Conservation (phyloP, 2,888 invertebrate species). For the Nomada fucata region DNA sequence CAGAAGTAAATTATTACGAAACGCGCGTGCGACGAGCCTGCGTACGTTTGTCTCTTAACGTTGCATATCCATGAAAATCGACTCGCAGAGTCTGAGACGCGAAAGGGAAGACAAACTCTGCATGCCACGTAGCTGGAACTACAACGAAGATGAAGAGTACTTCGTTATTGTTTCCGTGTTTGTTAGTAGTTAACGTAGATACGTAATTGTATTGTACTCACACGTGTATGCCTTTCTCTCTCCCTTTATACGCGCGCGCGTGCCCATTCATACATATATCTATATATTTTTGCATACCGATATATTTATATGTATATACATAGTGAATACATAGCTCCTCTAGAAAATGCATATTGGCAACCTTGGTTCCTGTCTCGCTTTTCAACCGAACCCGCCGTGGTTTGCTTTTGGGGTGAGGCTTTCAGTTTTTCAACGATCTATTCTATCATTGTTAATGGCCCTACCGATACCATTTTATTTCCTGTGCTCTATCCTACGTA, state of each 20-base stretch:
- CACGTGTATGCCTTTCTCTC: constrained; percentile 30
- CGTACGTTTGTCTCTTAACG: not conserved
- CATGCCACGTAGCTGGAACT: constrained; percentile 58
- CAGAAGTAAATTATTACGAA: not conserved
- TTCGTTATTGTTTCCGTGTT: constrained; percentile 39
- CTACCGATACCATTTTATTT: constrained; percentile 12
- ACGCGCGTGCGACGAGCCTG: not conserved
- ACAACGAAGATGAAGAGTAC: constrained; percentile 2
- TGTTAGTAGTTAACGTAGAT: constrained; percentile 54
- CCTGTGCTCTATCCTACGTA: constrained; percentile 24
- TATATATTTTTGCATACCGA: constrained; percentile 10
- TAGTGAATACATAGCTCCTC: constrained; percentile 52
- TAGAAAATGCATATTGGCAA: constrained; percentile 79
- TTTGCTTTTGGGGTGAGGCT: constrained; percentile 73
- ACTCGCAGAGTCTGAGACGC: not conserved
- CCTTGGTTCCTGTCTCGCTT: constrained; percentile 83
- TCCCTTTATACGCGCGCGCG: constrained; percentile 19
- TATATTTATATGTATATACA: constrained; percentile 13
- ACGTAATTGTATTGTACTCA: constrained; percentile 45
- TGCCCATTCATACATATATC: constrained; percentile 13
- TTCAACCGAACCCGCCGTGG: constrained; percentile 78
- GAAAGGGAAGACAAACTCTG: constrained; percentile 24
- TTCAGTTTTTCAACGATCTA: constrained; percentile 31
- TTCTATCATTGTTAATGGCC: constrained; percentile 4
- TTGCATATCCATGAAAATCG: not conserved